These are phyloP conservation scores for Hydriomena furcata DNA, from an alignment of 2,888 invertebrate species.

Conservation along the genomic window DNA sequence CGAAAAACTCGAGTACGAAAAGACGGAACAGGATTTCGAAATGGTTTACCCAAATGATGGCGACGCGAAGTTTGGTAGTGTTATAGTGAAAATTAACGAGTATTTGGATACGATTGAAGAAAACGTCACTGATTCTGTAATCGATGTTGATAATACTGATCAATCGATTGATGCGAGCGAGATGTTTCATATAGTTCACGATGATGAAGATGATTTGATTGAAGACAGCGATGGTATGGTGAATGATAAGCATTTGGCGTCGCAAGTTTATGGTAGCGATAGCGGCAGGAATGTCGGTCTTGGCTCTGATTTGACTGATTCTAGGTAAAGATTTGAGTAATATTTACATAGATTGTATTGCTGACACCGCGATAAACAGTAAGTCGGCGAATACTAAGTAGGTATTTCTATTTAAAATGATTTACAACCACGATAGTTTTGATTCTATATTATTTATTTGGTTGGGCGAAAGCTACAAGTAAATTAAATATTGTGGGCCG, in stretches of 20 bases:
- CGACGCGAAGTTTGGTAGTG: conserved; percentile 31
- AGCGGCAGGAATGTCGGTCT: conserved; percentile 20
- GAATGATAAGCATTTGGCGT: conserved; percentile 43
- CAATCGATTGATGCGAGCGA: conserved; percentile 13
- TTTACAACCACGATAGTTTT: no score
- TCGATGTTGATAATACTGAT: neutral
- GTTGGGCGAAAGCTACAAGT: no score
- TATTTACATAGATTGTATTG: no score
- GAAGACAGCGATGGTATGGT: conserved; percentile 51
- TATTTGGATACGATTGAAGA: conserved; percentile 64
- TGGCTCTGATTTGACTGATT: conserved; percentile 39
- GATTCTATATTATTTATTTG: no score
- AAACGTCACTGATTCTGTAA: conserved; percentile 31
- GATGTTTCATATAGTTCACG: conserved; percentile 45
- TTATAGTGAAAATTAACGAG: conserved; percentile 44
- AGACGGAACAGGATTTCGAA: conserved; percentile 57
- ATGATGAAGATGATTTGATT: conserved; percentile 34
- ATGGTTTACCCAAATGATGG: conserved; percentile 50
- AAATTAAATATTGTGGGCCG: no score
- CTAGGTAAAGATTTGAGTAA: conserved; percentile 47
- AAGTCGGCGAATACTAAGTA: no score
- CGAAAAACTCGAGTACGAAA: conserved; percentile 20
- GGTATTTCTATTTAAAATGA: no score
- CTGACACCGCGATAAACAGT: no score
- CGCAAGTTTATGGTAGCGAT: conserved; percentile 18